A percentile compares a stretch with the other conserved stretches of the same genome.
These are phyloP conservation scores for Eueides isabella DNA, from an alignment of 1,140 invertebrate genomes.

Conservation along the genomic window DNA sequence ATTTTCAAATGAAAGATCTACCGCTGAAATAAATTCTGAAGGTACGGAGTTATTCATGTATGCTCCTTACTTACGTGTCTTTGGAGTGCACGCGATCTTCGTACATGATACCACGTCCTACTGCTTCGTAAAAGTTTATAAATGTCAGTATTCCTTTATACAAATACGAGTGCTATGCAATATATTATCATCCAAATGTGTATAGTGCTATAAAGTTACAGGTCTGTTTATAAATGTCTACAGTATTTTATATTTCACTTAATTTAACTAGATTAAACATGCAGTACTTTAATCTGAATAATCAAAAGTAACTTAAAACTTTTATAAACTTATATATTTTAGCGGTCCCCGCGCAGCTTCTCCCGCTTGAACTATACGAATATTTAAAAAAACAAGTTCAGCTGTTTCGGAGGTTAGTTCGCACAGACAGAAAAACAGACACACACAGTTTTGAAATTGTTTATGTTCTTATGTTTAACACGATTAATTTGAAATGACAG, in stretches of 20 bases:
- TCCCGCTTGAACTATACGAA: too few relatives aligned
- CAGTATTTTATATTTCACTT: not conserved
- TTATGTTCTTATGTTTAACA: too few relatives aligned
- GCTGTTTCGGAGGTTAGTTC: too few relatives aligned
- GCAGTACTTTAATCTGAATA: not conserved
- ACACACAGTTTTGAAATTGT: too few relatives aligned
- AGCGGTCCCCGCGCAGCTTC: too few relatives aligned
- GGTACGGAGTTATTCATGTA: constrained; percentile 21
- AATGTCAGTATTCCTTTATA: constrained; percentile 21
- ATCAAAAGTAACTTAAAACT: not conserved
- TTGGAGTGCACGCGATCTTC: constrained; percentile 19
- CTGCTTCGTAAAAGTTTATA: constrained; percentile 23
- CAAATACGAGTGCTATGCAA: constrained; percentile 9
- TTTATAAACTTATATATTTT: not conserved
- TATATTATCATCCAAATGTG: constrained; percentile 17
- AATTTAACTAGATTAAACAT: not conserved
- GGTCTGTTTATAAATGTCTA: not conserved
- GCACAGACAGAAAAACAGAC: too few relatives aligned
- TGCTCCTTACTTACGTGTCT: constrained; percentile 17
- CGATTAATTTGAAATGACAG: too few relatives aligned
- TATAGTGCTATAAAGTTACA: not conserved
- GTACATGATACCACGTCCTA: constrained; percentile 29
- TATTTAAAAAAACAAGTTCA: too few relatives aligned
- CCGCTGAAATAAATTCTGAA: constrained; percentile 13
- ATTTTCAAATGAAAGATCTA: not conserved